Evolutionary conservation across 2,113 vertebrate genomes (phyloP).

Genomic region (Calyptomena viridis): DNA sequence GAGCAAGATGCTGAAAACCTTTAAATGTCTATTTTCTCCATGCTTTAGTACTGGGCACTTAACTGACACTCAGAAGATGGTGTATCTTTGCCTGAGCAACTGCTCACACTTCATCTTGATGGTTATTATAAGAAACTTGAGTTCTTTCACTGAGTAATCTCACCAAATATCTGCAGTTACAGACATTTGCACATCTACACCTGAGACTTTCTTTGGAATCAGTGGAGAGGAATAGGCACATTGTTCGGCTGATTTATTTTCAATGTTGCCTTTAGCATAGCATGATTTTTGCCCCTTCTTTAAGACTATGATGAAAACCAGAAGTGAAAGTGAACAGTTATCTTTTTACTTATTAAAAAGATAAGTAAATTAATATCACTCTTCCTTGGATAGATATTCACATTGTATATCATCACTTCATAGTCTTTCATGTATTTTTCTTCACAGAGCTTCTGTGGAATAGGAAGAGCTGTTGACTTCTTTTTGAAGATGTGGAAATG

Average conservation of each 20-base stretch:
- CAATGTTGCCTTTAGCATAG: neutral
- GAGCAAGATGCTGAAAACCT: neutral
- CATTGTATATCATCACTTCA: neutral
- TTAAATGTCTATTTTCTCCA: neutral
- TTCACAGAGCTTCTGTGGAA: neutral
- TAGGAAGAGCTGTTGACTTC: neutral
- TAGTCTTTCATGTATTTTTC: neutral
- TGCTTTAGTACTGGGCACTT: neutral
- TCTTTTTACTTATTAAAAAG: neutral
- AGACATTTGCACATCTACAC: neutral
- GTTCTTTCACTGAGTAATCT: neutral
- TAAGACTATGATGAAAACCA: neutral
- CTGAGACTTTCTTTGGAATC: neutral
- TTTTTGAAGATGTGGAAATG: neutral
- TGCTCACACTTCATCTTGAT: neutral
- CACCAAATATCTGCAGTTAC: neutral
- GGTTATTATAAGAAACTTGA: neutral
- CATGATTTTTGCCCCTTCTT: neutral
- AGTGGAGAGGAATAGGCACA: neutral
- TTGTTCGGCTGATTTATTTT: neutral
- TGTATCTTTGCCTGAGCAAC: neutral
- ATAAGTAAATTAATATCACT: neutral
- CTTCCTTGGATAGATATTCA: neutral
- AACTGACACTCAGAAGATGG: neutral
- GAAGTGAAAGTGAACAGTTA: neutral